Evolutionary conservation across 1,140 invertebrate genomes (phyloP).

Genomic region (Nasonia giraulti): DNA sequence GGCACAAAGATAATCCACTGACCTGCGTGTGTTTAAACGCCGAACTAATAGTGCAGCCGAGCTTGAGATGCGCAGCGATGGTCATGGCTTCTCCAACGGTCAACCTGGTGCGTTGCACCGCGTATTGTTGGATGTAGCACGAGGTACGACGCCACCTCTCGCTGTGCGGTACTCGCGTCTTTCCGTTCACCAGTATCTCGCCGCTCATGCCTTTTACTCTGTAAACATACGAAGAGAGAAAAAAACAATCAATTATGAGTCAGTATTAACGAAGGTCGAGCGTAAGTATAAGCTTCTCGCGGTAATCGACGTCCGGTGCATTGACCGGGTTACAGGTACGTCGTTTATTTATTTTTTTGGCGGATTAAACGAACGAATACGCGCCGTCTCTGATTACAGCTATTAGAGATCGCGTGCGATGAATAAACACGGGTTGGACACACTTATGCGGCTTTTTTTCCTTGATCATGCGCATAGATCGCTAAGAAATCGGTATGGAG

Average conservation of each 20-base stretch:
- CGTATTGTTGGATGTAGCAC: constrained; percentile 94
- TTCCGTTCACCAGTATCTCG: constrained; percentile 84
- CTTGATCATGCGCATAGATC: no score
- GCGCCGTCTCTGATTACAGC: no score
- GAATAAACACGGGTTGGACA: no score
- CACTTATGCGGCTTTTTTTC: no score
- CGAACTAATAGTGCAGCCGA: constrained; percentile 77
- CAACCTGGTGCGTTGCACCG: constrained; percentile 85
- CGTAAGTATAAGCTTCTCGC: no score
- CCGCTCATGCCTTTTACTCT: constrained; percentile 80
- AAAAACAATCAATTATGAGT: background rate
- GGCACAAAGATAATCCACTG: background rate
- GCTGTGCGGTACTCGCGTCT: constrained; percentile 81
- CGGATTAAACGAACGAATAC: no score
- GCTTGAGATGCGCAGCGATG: constrained; percentile 88
- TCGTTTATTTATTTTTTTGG: no score
- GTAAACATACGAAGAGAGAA: background rate
- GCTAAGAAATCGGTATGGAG: no score
- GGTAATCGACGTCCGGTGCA: no score
- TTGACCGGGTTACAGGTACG: no score
- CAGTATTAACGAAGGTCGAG: no score
- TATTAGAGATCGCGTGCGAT: no score
- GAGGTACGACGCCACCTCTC: constrained; percentile 84
- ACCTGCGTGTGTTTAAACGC: constrained; percentile 72
- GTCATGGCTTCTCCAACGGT: constrained; percentile 90